phyloP scores from a whole-genome alignment of 2,888 invertebrate species.

The Lasioglossum vierecki region DNA sequence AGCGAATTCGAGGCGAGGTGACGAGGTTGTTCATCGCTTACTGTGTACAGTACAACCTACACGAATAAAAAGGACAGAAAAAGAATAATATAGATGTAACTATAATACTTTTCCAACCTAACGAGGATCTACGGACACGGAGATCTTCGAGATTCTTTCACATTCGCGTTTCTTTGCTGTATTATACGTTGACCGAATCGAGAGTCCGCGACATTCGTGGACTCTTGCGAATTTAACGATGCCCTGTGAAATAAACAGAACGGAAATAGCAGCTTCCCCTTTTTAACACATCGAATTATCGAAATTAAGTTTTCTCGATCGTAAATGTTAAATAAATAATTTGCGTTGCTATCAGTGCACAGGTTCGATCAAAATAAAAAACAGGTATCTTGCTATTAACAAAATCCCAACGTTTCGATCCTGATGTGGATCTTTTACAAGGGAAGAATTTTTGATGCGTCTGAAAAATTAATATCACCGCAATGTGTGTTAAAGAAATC shows the following conservation, averaged over 20 bases:
- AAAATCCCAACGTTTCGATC: no score
- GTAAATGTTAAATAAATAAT: no score
- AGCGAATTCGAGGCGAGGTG: slow-evolving; percentile 52
- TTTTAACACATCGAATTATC: background rate
- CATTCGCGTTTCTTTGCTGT: background rate
- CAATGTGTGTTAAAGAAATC: no score
- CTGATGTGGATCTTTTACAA: no score
- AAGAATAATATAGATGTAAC: slow-evolving; percentile 8
- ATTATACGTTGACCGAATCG: background rate
- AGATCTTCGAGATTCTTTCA: slow-evolving; percentile 2
- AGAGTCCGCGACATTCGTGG: background rate
- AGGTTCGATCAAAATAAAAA: no score
- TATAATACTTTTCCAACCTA: slow-evolving; percentile 23
- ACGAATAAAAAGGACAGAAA: slow-evolving; percentile 38
- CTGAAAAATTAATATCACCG: no score
- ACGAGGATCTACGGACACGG: background rate
- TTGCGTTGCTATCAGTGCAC: no score
- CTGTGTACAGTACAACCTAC: slow-evolving; percentile 59
- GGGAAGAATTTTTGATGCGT: no score
- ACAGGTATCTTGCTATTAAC: no score
- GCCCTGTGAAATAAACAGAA: background rate
- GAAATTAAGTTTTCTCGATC: no score
- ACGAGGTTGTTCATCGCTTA: slow-evolving; percentile 60
- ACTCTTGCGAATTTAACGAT: background rate
- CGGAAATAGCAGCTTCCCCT: background rate